These are phyloP conservation scores for Fundulus diaphanus DNA, from an alignment of 2,797 vertebrate species.

Conservation along the genomic window DNA sequence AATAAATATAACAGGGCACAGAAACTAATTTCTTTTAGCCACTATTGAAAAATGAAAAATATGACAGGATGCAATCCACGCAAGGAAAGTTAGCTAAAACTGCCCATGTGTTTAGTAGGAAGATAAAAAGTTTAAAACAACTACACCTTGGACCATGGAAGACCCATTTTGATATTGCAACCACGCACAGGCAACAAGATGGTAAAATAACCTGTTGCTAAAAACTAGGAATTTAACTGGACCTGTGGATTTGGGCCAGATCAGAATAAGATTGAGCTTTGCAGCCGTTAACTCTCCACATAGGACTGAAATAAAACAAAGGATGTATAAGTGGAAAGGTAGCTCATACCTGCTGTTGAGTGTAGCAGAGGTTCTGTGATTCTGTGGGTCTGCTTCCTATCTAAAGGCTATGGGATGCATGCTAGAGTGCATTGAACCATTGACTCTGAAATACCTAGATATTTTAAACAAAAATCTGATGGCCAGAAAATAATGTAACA, in stretches of 20 bases:
- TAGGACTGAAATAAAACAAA: not conserved
- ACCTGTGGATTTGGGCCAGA: not conserved
- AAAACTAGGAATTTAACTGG: not conserved
- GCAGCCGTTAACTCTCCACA: not conserved
- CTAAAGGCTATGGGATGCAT: not conserved
- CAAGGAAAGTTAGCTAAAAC: not conserved
- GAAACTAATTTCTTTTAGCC: not conserved
- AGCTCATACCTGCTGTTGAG: not conserved
- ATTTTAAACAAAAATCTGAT: not conserved
- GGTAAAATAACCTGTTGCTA: not conserved
- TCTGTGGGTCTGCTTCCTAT: not conserved
- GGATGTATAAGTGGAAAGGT: not conserved
- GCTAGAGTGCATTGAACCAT: not conserved
- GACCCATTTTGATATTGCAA: no score
- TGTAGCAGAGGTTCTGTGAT: not conserved
- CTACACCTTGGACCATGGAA: no score
- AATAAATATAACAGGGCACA: not conserved
- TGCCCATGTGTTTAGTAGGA: not conserved
- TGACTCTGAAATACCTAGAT: not conserved
- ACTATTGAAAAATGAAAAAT: not conserved
- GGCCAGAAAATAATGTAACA: not conserved
- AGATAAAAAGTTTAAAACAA: not conserved
- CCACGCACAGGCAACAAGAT: no score
- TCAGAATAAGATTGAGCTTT: not conserved
- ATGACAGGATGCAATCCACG: not conserved